These are phyloP conservation scores for Prionace glauca DNA, from an alignment of 2,797 vertebrate species.

Conservation along the genomic window DNA sequence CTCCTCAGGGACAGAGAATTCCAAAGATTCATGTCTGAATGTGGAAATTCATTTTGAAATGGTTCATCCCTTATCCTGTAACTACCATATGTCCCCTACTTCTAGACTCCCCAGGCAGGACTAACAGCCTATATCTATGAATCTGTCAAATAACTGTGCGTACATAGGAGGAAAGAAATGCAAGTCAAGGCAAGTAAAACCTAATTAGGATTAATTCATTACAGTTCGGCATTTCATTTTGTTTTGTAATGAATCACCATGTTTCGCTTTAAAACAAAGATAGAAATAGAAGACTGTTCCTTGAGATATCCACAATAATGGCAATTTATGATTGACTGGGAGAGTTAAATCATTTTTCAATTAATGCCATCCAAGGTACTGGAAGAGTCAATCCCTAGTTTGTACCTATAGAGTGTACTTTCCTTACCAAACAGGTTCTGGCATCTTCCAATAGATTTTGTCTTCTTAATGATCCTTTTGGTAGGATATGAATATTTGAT, in stretches of 20 bases:
- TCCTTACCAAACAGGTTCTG: slow-evolving; percentile 43
- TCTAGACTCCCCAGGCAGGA: no score
- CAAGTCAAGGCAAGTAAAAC: not conserved
- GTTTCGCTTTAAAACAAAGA: not conserved
- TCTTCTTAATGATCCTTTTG: slow-evolving; percentile 36
- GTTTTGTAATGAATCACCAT: no score
- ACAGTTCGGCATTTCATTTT: not conserved
- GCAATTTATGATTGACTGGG: not conserved
- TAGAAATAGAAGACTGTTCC: not conserved
- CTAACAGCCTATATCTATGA: not conserved
- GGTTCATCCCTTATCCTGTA: no score
- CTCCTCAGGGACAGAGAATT: not conserved
- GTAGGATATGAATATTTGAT: slow-evolving; percentile 38
- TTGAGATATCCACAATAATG: not conserved
- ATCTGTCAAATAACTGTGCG: not conserved
- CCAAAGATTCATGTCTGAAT: not conserved
- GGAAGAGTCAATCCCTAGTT: not conserved
- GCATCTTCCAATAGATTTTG: slow-evolving; percentile 40
- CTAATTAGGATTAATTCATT: not conserved
- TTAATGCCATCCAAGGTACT: not conserved
- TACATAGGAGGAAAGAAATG: not conserved
- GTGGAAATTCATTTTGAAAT: not conserved
- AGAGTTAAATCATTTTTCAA: not conserved
- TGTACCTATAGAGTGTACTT: not conserved
- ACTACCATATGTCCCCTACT: no score